Evolutionary conservation across 2,888 invertebrate species (phyloP).

Genomic region (Schrankia costaestrigalis): DNA sequence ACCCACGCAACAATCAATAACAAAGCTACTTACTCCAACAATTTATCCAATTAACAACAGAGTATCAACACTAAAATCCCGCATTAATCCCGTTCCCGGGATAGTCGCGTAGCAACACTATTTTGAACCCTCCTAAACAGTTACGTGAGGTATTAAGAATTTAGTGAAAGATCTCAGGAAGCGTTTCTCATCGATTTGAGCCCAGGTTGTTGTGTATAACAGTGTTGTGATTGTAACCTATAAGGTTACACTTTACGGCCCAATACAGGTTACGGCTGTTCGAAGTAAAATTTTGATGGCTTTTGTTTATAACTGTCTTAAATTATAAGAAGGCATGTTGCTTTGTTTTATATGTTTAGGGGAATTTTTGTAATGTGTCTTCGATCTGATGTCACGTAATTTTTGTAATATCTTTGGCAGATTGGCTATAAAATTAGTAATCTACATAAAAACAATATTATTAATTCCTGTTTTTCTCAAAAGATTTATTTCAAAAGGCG

Average conservation of each 20-base stretch:
- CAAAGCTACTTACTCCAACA: too few species aligned
- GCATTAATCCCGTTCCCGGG: conserved; percentile 17
- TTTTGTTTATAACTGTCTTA: conserved; percentile 17
- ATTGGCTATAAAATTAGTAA: too few species aligned
- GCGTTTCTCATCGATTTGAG: conserved; percentile 41
- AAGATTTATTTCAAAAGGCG: too few species aligned
- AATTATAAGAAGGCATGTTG: conserved; percentile 23
- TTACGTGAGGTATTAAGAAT: conserved; percentile 81
- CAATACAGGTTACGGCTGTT: conserved; percentile 22
- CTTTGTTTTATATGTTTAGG: too few species aligned
- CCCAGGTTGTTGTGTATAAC: conserved; percentile 37
- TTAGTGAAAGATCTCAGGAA: conserved; percentile 58
- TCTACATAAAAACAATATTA: too few species aligned
- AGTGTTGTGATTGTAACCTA: conserved; percentile 38
- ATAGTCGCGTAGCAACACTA: conserved; percentile 34
- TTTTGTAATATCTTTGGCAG: too few species aligned
- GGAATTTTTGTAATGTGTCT: too few species aligned
- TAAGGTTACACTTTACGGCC: conserved; percentile 26
- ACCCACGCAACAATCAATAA: too few species aligned
- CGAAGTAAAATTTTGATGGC: conserved; percentile 21
- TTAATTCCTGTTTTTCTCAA: too few species aligned
- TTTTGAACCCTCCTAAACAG: conserved; percentile 65
- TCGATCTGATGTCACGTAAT: too few species aligned
- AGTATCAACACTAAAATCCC: conserved; percentile 22
- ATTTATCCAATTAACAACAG: conserved; percentile 2